phyloP scores from a whole-genome alignment of 2,797 vertebrate species.

The Rhinophrynus dorsalis region DNA sequence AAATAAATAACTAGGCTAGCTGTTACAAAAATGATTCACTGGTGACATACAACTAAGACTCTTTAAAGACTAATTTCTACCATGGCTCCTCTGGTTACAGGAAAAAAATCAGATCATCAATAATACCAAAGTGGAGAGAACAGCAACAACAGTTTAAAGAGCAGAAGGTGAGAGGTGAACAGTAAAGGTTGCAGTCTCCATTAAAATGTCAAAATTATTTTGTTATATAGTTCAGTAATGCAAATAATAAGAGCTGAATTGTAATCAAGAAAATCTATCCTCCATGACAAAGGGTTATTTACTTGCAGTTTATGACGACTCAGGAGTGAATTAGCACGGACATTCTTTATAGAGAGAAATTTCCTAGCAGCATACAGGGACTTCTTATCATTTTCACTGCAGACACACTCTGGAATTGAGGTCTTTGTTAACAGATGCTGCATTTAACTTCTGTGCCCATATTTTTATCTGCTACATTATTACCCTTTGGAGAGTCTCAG shows the following conservation, averaged over 20 bases:
- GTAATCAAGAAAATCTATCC: constrained; percentile 16
- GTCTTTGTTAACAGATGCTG: neutral
- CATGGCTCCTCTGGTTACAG: neutral
- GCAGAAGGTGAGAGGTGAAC: constrained; percentile 12
- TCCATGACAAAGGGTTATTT: neutral
- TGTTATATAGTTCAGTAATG: constrained; percentile 19
- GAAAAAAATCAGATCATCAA: constrained; percentile 19
- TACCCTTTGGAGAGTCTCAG: neutral
- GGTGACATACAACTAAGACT: neutral
- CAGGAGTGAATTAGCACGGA: neutral
- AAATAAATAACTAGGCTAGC: constrained; percentile 20
- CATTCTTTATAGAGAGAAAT: neutral
- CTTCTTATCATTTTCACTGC: constrained; percentile 2
- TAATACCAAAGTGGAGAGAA: constrained; percentile 6
- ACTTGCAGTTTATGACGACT: neutral
- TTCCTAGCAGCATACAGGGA: neutral
- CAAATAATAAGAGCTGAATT: constrained; percentile 12
- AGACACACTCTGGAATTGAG: neutral
- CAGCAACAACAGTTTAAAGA: constrained; percentile 5
- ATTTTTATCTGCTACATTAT: neutral
- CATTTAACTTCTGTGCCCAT: neutral
- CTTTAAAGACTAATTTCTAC: neutral
- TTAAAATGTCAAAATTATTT: constrained; percentile 36
- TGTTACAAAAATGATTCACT: constrained; percentile 6
- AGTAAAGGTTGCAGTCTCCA: constrained; percentile 8